These are phyloP conservation scores for Agrochola lychnidis DNA, from an alignment of 2,888 invertebrate genomes.

Conservation along the genomic window DNA sequence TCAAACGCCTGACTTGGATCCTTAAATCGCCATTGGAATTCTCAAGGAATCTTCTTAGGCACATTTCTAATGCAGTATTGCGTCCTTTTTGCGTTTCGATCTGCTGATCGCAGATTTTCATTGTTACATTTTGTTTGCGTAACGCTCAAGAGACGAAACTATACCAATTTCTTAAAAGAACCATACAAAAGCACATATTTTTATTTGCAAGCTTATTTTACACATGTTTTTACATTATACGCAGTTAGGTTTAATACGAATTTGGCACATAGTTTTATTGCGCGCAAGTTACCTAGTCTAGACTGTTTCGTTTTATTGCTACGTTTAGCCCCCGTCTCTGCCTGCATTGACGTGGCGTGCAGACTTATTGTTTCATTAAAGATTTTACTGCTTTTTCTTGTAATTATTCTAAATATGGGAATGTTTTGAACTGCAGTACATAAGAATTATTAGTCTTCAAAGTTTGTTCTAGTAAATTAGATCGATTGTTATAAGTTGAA, in stretches of 20 bases:
- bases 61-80: not conserved
- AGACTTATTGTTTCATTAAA: slow-evolving; percentile 50
- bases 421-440: not conserved
- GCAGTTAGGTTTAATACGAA: slow-evolving; percentile 45
- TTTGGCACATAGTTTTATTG: slow-evolving; percentile 53
- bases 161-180: not conserved
- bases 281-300: slow-evolving; percentile 57
- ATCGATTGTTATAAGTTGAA: not conserved
- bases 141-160: not conserved
- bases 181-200: not conserved
- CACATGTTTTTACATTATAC: slow-evolving; percentile 15
- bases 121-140: not conserved
- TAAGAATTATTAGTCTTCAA: not conserved
- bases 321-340: slow-evolving; percentile 20
- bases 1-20: slow-evolving; percentile 35
- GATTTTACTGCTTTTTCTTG: slow-evolving; percentile 39
- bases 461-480: not conserved
- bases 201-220: slow-evolving; percentile 4
- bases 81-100: not conserved
- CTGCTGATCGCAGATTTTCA: not conserved
- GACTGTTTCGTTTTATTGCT: slow-evolving; percentile 52
- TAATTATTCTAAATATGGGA: slow-evolving; percentile 27
- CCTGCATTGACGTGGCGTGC: slow-evolving; percentile 40
- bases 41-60: not conserved
- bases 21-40: not conserved